Evolutionary conservation across 2,888 invertebrate genomes (phyloP), one percentile per base, ranked within the genome.

Genomic region (Diaprepes abbreviatus): DNA sequence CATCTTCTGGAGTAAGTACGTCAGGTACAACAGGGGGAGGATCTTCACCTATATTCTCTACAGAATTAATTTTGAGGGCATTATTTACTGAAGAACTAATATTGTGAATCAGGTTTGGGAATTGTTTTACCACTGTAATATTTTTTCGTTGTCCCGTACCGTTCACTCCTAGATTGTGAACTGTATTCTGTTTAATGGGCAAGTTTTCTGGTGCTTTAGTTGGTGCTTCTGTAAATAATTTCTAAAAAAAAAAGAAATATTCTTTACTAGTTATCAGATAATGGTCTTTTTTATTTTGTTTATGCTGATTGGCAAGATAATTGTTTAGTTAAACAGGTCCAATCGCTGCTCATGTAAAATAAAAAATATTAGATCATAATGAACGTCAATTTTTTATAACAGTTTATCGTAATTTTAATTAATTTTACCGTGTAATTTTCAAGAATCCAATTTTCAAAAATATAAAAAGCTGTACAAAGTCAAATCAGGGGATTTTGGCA

Each of bases 101-200:
- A 9, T 57, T 40, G 24, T 68, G 70, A 40, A 64, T 38, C 35
- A 67, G 38, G 54, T 55, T 31, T 3, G 63, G 60, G 31, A 64
- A 74, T 9, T 69, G 59, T 14, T 63, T 70, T 2, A 63, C 24
- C 12, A 33, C 43, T 1, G 75, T 75, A 9, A 75, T 54, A 63
- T 77, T 76, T 28, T 33, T 64, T 36, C 79, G 78, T 38, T 84
- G 85, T 7, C 87, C 87, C 2, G 85, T 81, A 1, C 87, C 87
- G 76, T 88, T 87, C 38, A 80, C 83, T 2, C 87, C 87, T 43
- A 88, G 78, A 70, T 80, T 80, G 58, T 77, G 79, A 6, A 7
- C 5, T 3, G 10, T 7, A 55, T 17, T 17, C 9, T n/a, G 28
- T 43, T 33, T 5, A n/a, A 14, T 45, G 1, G 33, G 40, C 10